Percentiles rank a stretch among this genome's conserved stretches.
Conservation (phyloP, 2,113 vertebrate genomes). For the Oxyura jamaicensis region DNA sequence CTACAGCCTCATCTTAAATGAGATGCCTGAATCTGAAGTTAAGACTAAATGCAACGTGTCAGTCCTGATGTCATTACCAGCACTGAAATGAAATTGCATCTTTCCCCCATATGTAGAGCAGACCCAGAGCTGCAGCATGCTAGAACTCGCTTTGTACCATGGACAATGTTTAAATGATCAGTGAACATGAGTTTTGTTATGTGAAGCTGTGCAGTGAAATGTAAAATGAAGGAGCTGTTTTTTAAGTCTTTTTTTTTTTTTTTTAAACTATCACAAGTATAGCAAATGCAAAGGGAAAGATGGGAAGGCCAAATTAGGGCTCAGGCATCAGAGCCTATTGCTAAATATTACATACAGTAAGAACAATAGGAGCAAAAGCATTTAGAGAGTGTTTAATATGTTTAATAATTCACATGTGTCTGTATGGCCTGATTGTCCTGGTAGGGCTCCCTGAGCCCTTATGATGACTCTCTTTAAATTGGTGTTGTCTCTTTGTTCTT, state of each 20-base stretch:
- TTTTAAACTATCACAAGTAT: neutral
- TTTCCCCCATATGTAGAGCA: neutral
- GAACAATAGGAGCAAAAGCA: neutral
- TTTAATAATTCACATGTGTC: neutral
- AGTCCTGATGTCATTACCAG: neutral
- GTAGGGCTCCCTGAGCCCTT: neutral
- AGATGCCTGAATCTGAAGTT: neutral
- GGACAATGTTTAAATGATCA: neutral
- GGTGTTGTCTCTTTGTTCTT: neutral
- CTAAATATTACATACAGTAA: neutral
- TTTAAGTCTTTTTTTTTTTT: too few relatives aligned
- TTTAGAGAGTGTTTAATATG: neutral
- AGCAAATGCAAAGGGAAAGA: neutral
- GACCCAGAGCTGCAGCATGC: neutral
- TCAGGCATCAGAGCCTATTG: neutral
- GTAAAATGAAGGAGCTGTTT: neutral
- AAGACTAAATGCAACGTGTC: neutral
- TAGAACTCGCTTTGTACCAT: neutral
- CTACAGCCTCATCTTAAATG: neutral
- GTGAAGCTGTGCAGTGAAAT: neutral
- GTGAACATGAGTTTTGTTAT: neutral
- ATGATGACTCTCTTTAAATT: neutral
- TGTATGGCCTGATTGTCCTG: neutral
- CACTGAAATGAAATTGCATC: fast-evolving
- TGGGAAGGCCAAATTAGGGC: neutral